Evolutionary conservation across 37 sponge, comb jelly and placozoan genomes (phyloP).

Genomic region (Sycon ciliatum): DNA sequence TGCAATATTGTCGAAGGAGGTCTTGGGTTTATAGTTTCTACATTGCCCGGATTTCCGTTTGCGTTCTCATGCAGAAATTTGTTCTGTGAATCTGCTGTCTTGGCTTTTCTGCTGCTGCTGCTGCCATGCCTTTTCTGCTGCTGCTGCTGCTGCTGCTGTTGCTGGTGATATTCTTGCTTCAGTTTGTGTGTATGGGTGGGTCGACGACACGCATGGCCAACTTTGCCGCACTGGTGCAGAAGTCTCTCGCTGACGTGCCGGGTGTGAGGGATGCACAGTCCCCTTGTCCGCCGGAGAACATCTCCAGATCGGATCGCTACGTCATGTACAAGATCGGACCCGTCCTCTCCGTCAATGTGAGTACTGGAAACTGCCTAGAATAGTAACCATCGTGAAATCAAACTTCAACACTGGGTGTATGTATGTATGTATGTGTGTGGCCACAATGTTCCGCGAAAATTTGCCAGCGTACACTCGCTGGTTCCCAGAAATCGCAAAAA

Average conservation of each 20-base stretch:
- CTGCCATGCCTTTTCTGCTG: no score
- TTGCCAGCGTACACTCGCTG: no score
- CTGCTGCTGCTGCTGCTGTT: no score
- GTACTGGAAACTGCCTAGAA: conserved; percentile 14
- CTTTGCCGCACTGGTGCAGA: conserved; percentile 37
- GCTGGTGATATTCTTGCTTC: conserved; percentile 10
- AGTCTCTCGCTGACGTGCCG: conserved; percentile 45
- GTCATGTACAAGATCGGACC: conserved; percentile 83
- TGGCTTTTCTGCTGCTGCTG: no score
- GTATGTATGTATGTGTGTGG: no score
- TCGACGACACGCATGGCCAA: conserved; percentile 63
- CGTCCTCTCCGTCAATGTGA: conserved; percentile 74
- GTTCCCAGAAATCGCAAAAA: no score
- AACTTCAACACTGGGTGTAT: not conserved
- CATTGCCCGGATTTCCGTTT: no score
- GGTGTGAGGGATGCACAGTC: not conserved
- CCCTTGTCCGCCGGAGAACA: conserved; percentile 27
- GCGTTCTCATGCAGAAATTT: no score
- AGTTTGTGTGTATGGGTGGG: conserved; percentile 88
- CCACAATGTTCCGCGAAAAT: no score
- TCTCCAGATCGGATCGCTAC: conserved; percentile 71
- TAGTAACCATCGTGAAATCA: not conserved
- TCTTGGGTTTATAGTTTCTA: no score
- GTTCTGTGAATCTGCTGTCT: no score
- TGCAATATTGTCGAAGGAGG: no score